phyloP scores from a whole-genome alignment of 1,140 invertebrate genomes.

The Chlorops oryzae region DNA sequence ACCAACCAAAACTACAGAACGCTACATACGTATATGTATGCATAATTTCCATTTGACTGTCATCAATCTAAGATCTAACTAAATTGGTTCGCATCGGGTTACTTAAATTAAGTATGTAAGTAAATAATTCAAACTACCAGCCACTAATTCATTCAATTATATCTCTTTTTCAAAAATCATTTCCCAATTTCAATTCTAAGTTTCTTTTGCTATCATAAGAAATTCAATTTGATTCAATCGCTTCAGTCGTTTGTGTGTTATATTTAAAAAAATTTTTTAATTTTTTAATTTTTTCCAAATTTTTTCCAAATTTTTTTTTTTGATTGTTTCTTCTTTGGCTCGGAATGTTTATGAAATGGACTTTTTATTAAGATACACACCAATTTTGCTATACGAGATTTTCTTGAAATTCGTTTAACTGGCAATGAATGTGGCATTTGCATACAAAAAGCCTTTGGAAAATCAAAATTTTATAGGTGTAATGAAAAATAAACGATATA shows the following conservation, averaged over 20 bases:
- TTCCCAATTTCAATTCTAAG: background rate
- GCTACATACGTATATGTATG: too few relatives aligned
- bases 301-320: too few relatives aligned
- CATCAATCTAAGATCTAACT: too few relatives aligned
- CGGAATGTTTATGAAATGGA: too few relatives aligned
- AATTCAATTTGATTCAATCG: conserved; percentile 10
- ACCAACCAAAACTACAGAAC: too few relatives aligned
- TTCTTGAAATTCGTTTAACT: background rate
- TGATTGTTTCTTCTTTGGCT: too few relatives aligned
- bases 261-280: conserved; percentile 20
- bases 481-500: conserved; percentile 9
- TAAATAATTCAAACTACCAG: conserved; percentile 17
- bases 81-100: too few relatives aligned
- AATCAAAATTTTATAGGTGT: conserved; percentile 15
- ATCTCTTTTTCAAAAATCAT: background rate
- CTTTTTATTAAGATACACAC: conserved; percentile 46
- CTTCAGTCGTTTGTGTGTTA: too few relatives aligned
- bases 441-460: conserved; percentile 46
- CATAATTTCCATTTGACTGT: too few relatives aligned
- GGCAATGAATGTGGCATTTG: conserved; percentile 33
- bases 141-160: conserved; percentile 32
- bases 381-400: conserved; percentile 10
- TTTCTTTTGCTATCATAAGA: conserved; percentile 15
- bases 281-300: too few relatives aligned
- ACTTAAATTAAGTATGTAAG: too few relatives aligned